phyloP scores from a whole-genome alignment of 1,140 invertebrate genomes.

The Forficula auricularia region DNA sequence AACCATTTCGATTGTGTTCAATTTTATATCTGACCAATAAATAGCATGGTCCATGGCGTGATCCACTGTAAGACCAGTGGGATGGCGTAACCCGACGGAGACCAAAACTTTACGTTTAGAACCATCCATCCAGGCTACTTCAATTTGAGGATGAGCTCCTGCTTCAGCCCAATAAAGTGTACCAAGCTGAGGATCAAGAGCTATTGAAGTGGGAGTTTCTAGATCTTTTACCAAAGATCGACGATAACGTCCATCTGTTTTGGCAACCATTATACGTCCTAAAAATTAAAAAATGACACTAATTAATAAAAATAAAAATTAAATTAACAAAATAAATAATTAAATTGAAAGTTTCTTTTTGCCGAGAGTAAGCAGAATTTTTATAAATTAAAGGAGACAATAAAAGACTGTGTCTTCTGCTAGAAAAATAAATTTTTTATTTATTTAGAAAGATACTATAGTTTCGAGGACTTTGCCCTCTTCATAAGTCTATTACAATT shows the following conservation, averaged over 20 bases:
- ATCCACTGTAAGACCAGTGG: slow-evolving; percentile 78
- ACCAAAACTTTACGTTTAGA: slow-evolving; percentile 63
- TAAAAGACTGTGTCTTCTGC: too few species aligned
- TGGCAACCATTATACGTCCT: slow-evolving; percentile 66
- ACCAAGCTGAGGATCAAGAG: slow-evolving; percentile 69
- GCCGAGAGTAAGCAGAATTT: too few species aligned
- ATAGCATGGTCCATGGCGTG: slow-evolving; percentile 72
- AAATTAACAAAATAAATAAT: too few species aligned
- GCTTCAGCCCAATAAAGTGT: slow-evolving; percentile 80
- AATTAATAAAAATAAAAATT: too few species aligned
- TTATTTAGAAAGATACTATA: too few species aligned
- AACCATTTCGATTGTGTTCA: slow-evolving; percentile 83
- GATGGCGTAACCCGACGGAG: slow-evolving; percentile 58
- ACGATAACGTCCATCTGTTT: slow-evolving; percentile 76
- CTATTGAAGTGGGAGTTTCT: slow-evolving; percentile 70
- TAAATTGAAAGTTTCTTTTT: too few species aligned
- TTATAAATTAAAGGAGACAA: too few species aligned
- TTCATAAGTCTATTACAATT: too few species aligned
- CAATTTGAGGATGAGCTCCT: slow-evolving; percentile 66
- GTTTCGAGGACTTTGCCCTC: too few species aligned
- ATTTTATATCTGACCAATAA: slow-evolving; percentile 90
- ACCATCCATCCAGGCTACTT: slow-evolving; percentile 91
- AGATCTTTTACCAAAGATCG: slow-evolving; percentile 46
- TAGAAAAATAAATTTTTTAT: too few species aligned
- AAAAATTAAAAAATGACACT: slow-evolving; percentile 11